Evolutionary conservation across 2,888 invertebrate species (phyloP), one percentile per base, ranked within the genome.

Genomic region (Pachycephus smyrnensis): DNA sequence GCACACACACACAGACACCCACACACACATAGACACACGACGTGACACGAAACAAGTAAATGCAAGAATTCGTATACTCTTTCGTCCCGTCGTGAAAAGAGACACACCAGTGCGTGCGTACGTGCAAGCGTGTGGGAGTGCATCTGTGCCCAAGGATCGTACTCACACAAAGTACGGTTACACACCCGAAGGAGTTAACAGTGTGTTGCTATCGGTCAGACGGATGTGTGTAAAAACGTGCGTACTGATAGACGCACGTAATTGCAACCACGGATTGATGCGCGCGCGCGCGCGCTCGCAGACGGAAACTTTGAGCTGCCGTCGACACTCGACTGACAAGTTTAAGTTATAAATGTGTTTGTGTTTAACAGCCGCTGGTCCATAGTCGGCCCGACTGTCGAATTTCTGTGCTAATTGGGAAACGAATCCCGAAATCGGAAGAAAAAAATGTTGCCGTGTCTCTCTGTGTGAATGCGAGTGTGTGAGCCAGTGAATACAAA

Each of bases 11-110:
- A 40, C 40, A n/a, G n/a, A 79, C 80, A 76, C 79, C 78, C 75
- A 76, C 77, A 81, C 82, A 77, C 73, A 74, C 68, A 81, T 76
- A 76, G 69, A 79, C 68, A 76, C 71, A 73, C 68, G 68, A 12
- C 37, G 15, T 36, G 15, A 71, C n/a, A 76, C 68, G 36, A n/a
- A 76, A 31, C 36, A 69, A 40, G 68, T 55, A 76, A 40, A 68
- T 35, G 23, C 40, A 80, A 75, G 35, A 35, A 68, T 11, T 31
- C 68, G 69, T 76, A 69, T 74, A 75, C 73, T 6, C 40, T 40
- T 6, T 15, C 40, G 40, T 40, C 15, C 40, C 40, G 40, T 4
- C 40, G 40, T 40, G 40, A 40, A 40, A 40, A 40, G 4, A 40
- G 40, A n/a, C n/a, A 40, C 40, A 40, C 15, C 40, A 40, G 69